Evolutionary conservation across 2,113 vertebrate genomes (phyloP).

Genomic region (Rutilus rutilus): DNA sequence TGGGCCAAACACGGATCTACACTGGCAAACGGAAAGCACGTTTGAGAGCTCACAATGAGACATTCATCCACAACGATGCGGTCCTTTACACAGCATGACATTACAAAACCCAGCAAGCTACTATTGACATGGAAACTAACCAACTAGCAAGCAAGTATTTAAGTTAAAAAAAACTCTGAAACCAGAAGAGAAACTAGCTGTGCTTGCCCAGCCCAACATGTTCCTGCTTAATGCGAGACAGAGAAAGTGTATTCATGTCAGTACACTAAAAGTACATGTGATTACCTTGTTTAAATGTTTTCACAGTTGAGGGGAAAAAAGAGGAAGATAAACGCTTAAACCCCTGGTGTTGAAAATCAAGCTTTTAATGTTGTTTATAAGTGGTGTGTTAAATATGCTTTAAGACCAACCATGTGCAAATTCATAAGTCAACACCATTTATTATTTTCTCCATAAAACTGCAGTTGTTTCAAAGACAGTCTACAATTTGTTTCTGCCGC

Average conservation of each 20-base stretch:
- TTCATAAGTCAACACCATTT: too few relatives aligned
- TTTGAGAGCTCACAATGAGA: conserved; percentile 58
- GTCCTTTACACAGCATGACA: conserved; percentile 59
- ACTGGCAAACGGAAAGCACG: conserved; percentile 31
- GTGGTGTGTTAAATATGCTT: too few relatives aligned
- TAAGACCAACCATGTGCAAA: too few relatives aligned
- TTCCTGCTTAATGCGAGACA: conserved; percentile 54
- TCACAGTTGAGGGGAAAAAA: conserved; percentile 17
- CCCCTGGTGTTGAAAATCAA: too few relatives aligned
- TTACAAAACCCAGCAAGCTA: conserved; percentile 63
- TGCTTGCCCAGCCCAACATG: conserved; percentile 45
- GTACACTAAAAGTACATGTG: conserved; percentile 30
- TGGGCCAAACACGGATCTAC: background rate
- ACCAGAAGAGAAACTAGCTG: conserved; percentile 56
- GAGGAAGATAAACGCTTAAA: background rate
- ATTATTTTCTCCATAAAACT: too few relatives aligned
- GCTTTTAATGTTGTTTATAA: too few relatives aligned
- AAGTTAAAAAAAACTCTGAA: conserved; percentile 64
- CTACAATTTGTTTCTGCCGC: too few relatives aligned
- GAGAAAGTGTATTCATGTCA: background rate
- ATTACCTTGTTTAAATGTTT: background rate
- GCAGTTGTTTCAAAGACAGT: too few relatives aligned
- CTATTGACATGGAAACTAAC: conserved; percentile 69
- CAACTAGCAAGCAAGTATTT: conserved; percentile 69
- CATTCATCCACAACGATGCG: conserved; percentile 63